Base-by-base conservation (phyloP, 2,113 vertebrate species). In the Nibea albiflora region DNA sequence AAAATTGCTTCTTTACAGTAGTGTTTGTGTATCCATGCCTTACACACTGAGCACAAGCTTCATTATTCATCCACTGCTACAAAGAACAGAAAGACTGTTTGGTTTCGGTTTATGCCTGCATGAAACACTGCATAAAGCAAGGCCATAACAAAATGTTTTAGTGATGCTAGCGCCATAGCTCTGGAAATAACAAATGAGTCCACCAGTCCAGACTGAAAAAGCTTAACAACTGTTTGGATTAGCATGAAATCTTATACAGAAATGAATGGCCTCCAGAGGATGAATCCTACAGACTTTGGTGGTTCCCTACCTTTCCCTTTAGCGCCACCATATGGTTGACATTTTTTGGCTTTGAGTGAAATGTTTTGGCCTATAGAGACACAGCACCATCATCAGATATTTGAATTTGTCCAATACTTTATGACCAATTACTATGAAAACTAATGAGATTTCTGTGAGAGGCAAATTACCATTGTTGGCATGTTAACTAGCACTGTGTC, bases 11-110 rank as follows among this genome's bases (percentile, higher is more conserved):
- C 47, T 83, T 70, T 73, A 65, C 67, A 28, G 49, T 69, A 28
- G 50, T 44, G 69, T 76, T 60, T 73, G 46, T 50, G 61, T 82
- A 82, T 84, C 80, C 26, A 46, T 75, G 87, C 76, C 60, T 82
- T 47, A 42, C 62, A 74, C 63, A 68, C 42, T 26, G 50, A 80
- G 57, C 15, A 50, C 26, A 73, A 74, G 39, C 35, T 35, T 75
- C 78, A 56, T 88, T 90, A 90, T 31, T 76, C 2, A 0, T 65
- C 58, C 70, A 66, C 49, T 24, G 44, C 61, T 57, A 58, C 53
- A 57, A 70, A 71, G 46, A 69, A 17, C 15, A 24, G 22, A n/a
- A 50, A 39, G n/a, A n/a, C 31, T 80, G 31, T 66, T 44, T 42
- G 44, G 4, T 28, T 63, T 65, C 6, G 22, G 71, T 74, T 67